Conservation (phyloP, 2,113 vertebrate species). For the Cavia porcellus region DNA sequence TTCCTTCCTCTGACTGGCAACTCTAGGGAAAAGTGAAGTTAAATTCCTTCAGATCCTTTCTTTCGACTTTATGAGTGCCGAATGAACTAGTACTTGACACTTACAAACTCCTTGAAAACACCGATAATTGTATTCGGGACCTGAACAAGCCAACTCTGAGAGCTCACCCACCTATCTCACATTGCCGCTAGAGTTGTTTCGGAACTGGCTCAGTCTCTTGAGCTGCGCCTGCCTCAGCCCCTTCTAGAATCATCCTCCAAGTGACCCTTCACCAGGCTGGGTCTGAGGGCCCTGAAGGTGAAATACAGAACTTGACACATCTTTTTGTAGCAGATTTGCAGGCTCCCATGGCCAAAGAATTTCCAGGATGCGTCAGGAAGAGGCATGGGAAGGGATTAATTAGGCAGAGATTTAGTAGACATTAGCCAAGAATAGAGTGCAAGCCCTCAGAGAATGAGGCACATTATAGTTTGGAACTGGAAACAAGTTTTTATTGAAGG, state of each 20-base stretch:
- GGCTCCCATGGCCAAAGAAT: background rate
- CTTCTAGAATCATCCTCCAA: background rate
- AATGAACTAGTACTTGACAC: background rate
- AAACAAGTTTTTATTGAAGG: background rate
- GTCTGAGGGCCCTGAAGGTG: background rate
- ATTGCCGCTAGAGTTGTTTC: background rate
- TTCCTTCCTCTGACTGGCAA: slow-evolving; percentile 5
- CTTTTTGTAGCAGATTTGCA: background rate
- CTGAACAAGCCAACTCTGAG: background rate
- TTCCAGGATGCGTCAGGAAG: background rate
- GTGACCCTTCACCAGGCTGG: background rate
- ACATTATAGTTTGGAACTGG: background rate
- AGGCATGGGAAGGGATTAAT: background rate
- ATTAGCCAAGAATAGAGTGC: background rate
- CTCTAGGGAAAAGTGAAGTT: background rate
- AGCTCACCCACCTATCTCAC: background rate
- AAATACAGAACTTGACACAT: background rate
- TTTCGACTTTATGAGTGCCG: background rate
- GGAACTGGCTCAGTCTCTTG: background rate
- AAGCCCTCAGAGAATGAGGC: background rate
- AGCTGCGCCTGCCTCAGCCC: background rate
- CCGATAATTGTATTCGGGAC: background rate
- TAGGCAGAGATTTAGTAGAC: background rate
- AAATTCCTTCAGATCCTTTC: background rate
- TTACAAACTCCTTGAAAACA: background rate